phyloP scores from a whole-genome alignment of 2,113 vertebrate genomes.

The Calidris pugnax region DNA sequence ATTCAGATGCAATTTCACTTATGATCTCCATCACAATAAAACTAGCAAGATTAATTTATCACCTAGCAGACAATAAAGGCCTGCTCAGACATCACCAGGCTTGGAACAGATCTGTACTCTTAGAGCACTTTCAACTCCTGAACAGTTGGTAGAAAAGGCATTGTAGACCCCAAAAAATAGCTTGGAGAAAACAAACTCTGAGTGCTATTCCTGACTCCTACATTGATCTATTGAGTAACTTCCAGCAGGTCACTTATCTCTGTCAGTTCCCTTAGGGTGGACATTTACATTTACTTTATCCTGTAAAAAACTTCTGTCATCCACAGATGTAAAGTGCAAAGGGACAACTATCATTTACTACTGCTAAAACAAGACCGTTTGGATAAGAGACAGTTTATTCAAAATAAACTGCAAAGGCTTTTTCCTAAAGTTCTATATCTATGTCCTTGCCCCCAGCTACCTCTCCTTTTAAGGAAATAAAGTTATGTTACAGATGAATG shows the following conservation, averaged over 20 bases:
- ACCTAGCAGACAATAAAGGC: neutral
- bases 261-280: neutral
- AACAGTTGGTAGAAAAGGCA: neutral
- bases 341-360: neutral
- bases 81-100: neutral
- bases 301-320: neutral
- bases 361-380: neutral
- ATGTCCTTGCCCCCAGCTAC: constrained; percentile 1
- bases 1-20: neutral
- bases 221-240: neutral
- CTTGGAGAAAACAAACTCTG: neutral
- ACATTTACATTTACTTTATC: neutral
- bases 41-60: neutral
- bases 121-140: neutral
- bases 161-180: neutral
- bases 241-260: neutral
- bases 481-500: constrained; percentile 46
- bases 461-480: constrained; percentile 66
- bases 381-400: neutral
- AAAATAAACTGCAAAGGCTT: neutral
- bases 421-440: neutral
- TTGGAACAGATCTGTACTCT: neutral
- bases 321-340: neutral
- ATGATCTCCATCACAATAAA: neutral
- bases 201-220: neutral